Evolutionary conservation across 2,113 vertebrate species (phyloP).

Genomic region (Toxostoma redivivum): DNA sequence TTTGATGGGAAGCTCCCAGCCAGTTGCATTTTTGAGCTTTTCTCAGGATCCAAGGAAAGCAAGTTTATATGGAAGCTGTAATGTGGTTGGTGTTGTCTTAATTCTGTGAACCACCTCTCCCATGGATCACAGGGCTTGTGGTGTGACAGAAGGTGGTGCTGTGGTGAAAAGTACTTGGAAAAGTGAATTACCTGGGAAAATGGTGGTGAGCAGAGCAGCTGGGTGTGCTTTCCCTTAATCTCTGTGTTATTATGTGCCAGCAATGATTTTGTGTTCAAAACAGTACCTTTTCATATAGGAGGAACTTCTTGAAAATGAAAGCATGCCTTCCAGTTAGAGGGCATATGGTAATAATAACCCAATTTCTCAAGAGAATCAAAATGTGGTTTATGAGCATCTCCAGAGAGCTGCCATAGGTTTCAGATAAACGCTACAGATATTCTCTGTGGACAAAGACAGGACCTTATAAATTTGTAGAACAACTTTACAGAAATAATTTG

Average conservation of each 20-base stretch:
- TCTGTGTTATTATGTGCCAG: background rate
- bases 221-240: background rate
- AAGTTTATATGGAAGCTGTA: background rate
- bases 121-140: background rate
- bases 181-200: background rate
- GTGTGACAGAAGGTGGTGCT: background rate
- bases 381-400: background rate
- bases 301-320: background rate
- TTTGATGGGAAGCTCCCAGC: background rate
- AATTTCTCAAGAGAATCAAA: background rate
- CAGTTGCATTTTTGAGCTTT: background rate
- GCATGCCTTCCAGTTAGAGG: background rate
- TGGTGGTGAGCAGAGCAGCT: background rate
- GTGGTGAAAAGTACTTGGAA: background rate
- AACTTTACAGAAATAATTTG: background rate
- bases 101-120: background rate
- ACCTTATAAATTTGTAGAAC: background rate
- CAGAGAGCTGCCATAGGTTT: background rate
- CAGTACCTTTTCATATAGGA: background rate
- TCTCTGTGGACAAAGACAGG: background rate
- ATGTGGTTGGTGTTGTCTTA: fast-evolving
- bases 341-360: background rate
- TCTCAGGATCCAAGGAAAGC: background rate
- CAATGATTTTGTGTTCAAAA: background rate
- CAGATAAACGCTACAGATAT: background rate